Evolutionary conservation across 1,140 invertebrate genomes (phyloP), one percentile per base, ranked within the genome.

Genomic region (Drosophila virilis): DNA sequence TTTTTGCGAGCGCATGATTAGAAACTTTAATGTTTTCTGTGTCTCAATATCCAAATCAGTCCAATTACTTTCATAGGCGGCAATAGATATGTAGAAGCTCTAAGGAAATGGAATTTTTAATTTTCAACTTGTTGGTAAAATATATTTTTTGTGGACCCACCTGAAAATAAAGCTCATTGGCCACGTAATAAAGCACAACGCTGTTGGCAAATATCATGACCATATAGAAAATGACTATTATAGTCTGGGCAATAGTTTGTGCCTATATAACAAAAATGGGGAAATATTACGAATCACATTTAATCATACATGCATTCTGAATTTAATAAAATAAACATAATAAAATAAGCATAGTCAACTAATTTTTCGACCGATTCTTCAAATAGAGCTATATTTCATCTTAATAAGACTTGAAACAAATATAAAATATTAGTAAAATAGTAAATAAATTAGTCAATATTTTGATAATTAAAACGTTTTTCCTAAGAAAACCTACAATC

Each of bases 161-260:
- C 72, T 90, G 66, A 70, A 82, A 86, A 12, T 77, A 90, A 0
- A 90, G 77, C 22, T 90, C 86, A 40, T 90, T 90, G 55, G 86
- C 86, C 43, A 88, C 79, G n/a, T 82, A 90, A 33, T 90, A 90
- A 2, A 90, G 70, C 1, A 90, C 86, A 10, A 77, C 59, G 37
- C 82, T 90, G 10, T 90, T 90, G 60, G 88, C 65, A 38, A 90
- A 90, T 60, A 90, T 91, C 86, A 90, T 90, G 0, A 86, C 48
- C 77, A 90, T 83, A 37, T 90, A 90, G 7, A 74, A 79, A 17
- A 86, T 70, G 0, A 90, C 86, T 7, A 90, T 90, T 8, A 89
- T 59, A 0, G 68, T 66, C 38, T 89, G 84, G 7, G 55, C 85
- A 8, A 84, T 68, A 0, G 84, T 89, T 80, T 84, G 84, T 4